Evolutionary conservation across 1,140 invertebrate species (phyloP), one percentile per base, ranked within the genome.

Genomic region (Drosophila oshimai): DNA sequence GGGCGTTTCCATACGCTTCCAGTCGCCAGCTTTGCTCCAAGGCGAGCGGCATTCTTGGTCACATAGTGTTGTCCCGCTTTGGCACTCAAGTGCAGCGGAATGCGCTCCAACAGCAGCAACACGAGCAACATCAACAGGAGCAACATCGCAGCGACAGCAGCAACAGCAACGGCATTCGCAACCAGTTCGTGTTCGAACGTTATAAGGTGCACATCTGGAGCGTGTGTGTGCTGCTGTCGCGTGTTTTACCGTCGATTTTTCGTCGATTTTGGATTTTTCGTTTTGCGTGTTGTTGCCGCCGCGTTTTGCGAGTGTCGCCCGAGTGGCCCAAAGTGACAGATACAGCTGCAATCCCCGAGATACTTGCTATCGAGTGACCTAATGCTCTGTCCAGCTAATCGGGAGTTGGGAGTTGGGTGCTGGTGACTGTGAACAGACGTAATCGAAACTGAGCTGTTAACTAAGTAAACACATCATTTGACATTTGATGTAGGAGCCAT

Each of bases 181-280:
- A 88, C 73, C 77, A 87, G 81, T 87, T 88, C 83, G 74, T 83
- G 78, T 77, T 81, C 77, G 78, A 88, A 81, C 81, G 81, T 86
- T 80, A 68, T 58, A 68, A 80, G 75, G 80, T 84, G 81, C 83
- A 84, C 78, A 77, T 76, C 71, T 80, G 61, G 54, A 74, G 76
- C 78, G 81, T 54, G 41, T 46, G 51, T 55, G 61, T 73, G 50
- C 33, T 50, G 33, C 46, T 41, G 15, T 13, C 45, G 51, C 60
- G 36, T 17, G 29, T 39, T 67, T 51, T 51, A 36, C 53, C 49
- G 72, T 69, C 60, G 51, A 53, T 57, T 20, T 57, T 53, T 57
- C 46, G 41, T 45, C 33, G 53, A 53, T 6, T 31, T 46, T 3
- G 7, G 26, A 12, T 10, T 46, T 29, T 10, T 46, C 67, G 68